Percentiles rank a stretch among this genome's conserved stretches.
These are phyloP conservation scores for Chelmon rostratus DNA, from an alignment of 2,797 vertebrate genomes.

Conservation along the genomic window DNA sequence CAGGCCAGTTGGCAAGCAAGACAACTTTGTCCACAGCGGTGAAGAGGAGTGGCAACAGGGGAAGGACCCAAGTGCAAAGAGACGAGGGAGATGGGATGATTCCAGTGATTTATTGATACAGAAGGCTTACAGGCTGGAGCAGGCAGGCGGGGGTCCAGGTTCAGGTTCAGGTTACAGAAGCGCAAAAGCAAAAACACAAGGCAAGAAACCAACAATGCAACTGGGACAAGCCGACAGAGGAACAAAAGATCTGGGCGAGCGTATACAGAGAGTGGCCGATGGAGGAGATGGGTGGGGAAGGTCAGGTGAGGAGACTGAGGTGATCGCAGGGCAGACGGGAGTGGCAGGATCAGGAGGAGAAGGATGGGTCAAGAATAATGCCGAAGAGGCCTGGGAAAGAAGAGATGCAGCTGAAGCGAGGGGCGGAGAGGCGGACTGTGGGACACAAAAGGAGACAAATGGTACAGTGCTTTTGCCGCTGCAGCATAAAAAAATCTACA, in stretches of 20 bases:
- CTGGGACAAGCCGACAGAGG: neutral
- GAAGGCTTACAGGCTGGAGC: neutral
- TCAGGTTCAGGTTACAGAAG: neutral
- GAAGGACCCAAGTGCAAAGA: neutral
- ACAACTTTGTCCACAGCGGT: neutral
- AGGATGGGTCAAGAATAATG: neutral
- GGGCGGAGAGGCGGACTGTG: neutral
- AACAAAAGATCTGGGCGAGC: too few relatives aligned
- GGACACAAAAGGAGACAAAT: neutral
- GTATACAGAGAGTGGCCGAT: neutral
- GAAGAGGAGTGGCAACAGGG: neutral
- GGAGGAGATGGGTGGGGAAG: neutral
- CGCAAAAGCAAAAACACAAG: neutral
- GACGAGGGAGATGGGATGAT: neutral
- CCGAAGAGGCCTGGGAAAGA: neutral
- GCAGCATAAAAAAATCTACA: neutral
- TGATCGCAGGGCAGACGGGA: too few relatives aligned
- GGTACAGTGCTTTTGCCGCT: neutral
- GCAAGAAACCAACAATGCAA: neutral
- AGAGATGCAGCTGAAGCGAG: neutral
- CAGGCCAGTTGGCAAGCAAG: slow-evolving; percentile 11
- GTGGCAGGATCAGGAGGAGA: neutral
- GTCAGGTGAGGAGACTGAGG: neutral
- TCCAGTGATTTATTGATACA: neutral
- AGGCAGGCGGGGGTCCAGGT: neutral